Evolutionary conservation across 2,113 vertebrate genomes (phyloP).

Genomic region (Cheirogaleus medius): DNA sequence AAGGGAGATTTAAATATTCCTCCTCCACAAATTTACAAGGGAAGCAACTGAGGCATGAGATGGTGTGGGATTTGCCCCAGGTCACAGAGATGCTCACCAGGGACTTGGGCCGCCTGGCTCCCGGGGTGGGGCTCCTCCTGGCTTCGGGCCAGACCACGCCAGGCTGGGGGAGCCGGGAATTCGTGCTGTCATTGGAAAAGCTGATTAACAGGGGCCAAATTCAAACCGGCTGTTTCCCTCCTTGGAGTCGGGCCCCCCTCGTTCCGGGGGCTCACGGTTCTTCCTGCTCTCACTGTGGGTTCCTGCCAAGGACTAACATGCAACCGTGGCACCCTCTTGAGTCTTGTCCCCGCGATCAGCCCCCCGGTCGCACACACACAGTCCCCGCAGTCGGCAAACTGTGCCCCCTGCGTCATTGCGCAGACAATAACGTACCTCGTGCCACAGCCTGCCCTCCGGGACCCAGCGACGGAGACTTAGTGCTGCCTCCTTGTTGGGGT

Average conservation of each 20-base stretch:
- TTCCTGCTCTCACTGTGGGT: not conserved
- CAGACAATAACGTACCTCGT: rapidly evolving
- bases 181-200: not conserved
- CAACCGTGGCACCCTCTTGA: rapidly evolving
- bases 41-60: not conserved
- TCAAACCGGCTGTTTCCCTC: not conserved
- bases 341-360: not conserved
- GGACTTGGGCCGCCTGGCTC: not conserved
- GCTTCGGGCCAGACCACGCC: rapidly evolving
- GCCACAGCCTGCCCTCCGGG: not conserved
- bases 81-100: not conserved
- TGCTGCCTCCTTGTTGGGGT: not conserved
- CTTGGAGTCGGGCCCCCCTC: not conserved
- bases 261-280: not conserved
- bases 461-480: rapidly evolving
- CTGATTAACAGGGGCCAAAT: not conserved
- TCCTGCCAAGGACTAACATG: not conserved
- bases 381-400: not conserved
- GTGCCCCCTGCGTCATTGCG: rapidly evolving
- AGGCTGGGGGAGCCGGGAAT: not conserved
- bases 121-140: not conserved
- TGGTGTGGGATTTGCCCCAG: not conserved
- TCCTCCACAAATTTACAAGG: not conserved
- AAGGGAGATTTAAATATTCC: not conserved
- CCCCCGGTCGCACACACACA: rapidly evolving